Evolutionary conservation across 2,888 invertebrate species (phyloP).

Genomic region (Trimorus sp.): DNA sequence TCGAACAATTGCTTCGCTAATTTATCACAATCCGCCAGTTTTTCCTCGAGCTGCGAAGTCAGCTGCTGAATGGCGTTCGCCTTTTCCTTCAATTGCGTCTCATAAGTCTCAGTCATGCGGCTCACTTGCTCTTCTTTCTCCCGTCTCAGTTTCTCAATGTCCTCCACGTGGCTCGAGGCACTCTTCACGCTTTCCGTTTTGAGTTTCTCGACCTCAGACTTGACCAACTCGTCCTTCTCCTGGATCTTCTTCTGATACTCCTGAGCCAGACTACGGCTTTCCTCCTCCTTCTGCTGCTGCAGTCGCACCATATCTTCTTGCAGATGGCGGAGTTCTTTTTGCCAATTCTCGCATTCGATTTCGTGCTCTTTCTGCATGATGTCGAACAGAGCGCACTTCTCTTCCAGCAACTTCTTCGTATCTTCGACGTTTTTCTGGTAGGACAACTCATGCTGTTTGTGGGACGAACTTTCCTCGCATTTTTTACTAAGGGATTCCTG

Average conservation of each 20-base stretch:
- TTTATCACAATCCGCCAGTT: slow-evolving; percentile 83
- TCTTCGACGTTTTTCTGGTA: slow-evolving; percentile 79
- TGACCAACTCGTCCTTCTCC: slow-evolving; percentile 82
- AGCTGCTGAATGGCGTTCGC: slow-evolving; percentile 83
- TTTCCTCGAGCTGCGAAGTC: slow-evolving; percentile 82
- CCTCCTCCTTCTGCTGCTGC: slow-evolving; percentile 79
- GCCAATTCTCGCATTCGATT: slow-evolving; percentile 70
- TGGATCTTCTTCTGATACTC: slow-evolving; percentile 83
- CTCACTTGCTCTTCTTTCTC: slow-evolving; percentile 71
- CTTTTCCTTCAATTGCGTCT: slow-evolving; percentile 83
- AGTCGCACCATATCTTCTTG: slow-evolving; percentile 78
- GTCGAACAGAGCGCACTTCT: slow-evolving; percentile 78
- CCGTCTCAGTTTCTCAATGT: slow-evolving; percentile 70
- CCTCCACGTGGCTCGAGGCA: slow-evolving; percentile 67
- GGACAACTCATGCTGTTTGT: slow-evolving; percentile 71
- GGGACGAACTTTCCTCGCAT: slow-evolving; percentile 70
- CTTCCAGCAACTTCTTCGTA: slow-evolving; percentile 76
- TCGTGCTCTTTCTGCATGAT: slow-evolving; percentile 77
- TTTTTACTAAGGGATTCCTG: slow-evolving; percentile 73
- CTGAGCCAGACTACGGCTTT: slow-evolving; percentile 81
- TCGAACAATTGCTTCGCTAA: slow-evolving; percentile 83
- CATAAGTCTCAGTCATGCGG: slow-evolving; percentile 74
- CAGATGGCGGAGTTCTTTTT: slow-evolving; percentile 74
- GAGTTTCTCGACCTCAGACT: slow-evolving; percentile 70
- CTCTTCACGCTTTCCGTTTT: slow-evolving; percentile 68